phyloP scores from a whole-genome alignment of 2,888 invertebrate genomes.

The Stenotaenia linearis region DNA sequence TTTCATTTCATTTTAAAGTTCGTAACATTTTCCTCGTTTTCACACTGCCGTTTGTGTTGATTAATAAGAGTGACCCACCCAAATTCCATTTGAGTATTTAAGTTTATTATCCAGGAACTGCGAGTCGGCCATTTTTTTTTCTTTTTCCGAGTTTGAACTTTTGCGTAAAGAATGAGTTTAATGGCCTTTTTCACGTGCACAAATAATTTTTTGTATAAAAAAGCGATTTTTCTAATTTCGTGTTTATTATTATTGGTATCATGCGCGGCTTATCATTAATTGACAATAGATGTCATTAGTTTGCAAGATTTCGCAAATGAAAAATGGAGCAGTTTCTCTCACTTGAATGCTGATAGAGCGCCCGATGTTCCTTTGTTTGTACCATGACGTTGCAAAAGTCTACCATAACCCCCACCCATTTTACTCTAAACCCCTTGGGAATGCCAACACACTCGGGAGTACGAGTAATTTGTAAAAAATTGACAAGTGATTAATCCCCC shows the following conservation, averaged over 20 bases:
- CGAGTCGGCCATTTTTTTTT: not conserved
- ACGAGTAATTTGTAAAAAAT: slow-evolving; percentile 13
- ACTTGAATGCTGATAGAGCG: slow-evolving; percentile 8
- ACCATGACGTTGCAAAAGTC: not conserved
- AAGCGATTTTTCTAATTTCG: not conserved
- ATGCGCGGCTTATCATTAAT: not conserved
- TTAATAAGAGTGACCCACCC: not conserved
- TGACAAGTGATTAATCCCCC: not conserved
- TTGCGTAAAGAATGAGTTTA: slow-evolving; percentile 13
- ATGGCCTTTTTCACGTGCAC: not conserved
- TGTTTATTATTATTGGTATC: not conserved
- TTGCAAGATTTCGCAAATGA: slow-evolving; percentile 14
- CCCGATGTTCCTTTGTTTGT: slow-evolving; percentile 1
- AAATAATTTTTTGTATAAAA: not conserved
- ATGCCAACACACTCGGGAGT: not conserved
- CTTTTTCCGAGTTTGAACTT: not conserved
- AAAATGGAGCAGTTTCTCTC: slow-evolving; percentile 21
- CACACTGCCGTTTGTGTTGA: not conserved
- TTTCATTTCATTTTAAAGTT: too few relatives aligned
- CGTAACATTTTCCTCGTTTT: not conserved
- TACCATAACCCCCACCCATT: not conserved
- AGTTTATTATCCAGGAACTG: slow-evolving; percentile 21
- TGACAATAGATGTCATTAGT: slow-evolving; percentile 24
- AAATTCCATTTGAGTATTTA: slow-evolving; percentile 24
- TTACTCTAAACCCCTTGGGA: not conserved